A percentile compares a stretch with the other conserved stretches of the same genome.
phyloP scores from a whole-genome alignment of 2,888 invertebrate species.

The Dorcus parallelipipedus region DNA sequence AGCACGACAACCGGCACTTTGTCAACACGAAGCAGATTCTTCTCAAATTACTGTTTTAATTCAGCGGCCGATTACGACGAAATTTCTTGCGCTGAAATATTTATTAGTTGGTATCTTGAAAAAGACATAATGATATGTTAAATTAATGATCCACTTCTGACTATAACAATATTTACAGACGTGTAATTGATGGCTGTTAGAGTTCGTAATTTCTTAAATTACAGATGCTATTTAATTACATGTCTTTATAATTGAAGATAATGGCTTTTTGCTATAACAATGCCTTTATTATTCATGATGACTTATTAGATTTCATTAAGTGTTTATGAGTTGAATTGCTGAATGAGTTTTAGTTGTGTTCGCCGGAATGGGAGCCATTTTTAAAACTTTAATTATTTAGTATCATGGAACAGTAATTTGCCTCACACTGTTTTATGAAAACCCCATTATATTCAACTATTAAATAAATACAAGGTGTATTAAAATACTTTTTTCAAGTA shows the following conservation, averaged over 20 bases:
- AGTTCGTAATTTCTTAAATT: slow-evolving; percentile 4
- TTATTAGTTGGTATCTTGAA: not conserved
- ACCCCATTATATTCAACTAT: too few species aligned
- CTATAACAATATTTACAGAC: slow-evolving; percentile 6
- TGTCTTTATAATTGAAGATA: slow-evolving; percentile 3
- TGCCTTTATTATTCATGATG: slow-evolving; percentile 6
- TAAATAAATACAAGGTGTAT: too few species aligned
- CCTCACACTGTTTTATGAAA: not conserved
- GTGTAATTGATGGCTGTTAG: slow-evolving; percentile 1
- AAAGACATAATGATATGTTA: not conserved
- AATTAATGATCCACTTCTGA: slow-evolving; percentile 2
- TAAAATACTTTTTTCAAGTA: too few species aligned
- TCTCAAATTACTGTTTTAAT: slow-evolving; percentile 1
- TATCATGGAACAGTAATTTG: not conserved
- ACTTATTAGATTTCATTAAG: slow-evolving; percentile 2
- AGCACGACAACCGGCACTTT: slow-evolving; percentile 11
- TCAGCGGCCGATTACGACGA: not conserved
- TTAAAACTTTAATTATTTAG: not conserved
- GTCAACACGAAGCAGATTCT: slow-evolving; percentile 8
- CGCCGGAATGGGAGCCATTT: not conserved
- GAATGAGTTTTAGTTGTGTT: not conserved
- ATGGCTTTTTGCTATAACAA: slow-evolving; percentile 7
- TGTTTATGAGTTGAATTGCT: not conserved
- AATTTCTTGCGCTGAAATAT: not conserved
- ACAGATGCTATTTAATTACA: slow-evolving; percentile 5